Conservation (phyloP, 2,113 vertebrate species). For the Passerina amoena region DNA sequence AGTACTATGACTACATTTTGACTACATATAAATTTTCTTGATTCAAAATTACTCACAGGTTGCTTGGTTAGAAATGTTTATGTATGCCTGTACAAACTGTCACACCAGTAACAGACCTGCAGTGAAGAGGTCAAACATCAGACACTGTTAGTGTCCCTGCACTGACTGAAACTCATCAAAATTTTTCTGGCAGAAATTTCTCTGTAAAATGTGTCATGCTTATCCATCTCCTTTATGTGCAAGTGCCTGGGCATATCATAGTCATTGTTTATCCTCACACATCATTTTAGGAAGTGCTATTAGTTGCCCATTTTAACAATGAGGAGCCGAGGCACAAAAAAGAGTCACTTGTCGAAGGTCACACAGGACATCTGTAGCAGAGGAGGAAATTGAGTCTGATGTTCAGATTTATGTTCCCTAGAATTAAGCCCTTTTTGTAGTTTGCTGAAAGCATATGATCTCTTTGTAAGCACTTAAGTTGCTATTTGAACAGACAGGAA, state of each 20-base stretch:
- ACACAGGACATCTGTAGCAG: background rate
- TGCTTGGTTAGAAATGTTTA: background rate
- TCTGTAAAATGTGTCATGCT: background rate
- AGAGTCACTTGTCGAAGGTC: background rate
- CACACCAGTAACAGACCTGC: background rate
- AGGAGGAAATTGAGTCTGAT: slow-evolving; percentile 10
- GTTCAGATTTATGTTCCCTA: background rate
- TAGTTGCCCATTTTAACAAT: background rate
- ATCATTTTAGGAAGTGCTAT: fast-evolving
- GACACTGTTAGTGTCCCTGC: fast-evolving
- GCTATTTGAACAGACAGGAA: background rate
- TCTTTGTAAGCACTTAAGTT: slow-evolving; percentile 10
- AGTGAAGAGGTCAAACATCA: background rate
- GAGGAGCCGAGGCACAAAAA: background rate
- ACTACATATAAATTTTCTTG: background rate
- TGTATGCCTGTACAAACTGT: background rate
- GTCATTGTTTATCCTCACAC: background rate
- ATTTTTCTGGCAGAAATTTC: background rate
- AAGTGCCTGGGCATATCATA: background rate
- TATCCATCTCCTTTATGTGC: background rate
- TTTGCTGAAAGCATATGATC: slow-evolving; percentile 32
- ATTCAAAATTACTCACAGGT: background rate
- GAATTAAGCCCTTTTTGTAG: background rate
- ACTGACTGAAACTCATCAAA: background rate
- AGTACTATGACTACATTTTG: background rate